These are phyloP conservation scores for Ctenopoma multispine DNA, from an alignment of 2,797 vertebrate species.

Conservation along the genomic window DNA sequence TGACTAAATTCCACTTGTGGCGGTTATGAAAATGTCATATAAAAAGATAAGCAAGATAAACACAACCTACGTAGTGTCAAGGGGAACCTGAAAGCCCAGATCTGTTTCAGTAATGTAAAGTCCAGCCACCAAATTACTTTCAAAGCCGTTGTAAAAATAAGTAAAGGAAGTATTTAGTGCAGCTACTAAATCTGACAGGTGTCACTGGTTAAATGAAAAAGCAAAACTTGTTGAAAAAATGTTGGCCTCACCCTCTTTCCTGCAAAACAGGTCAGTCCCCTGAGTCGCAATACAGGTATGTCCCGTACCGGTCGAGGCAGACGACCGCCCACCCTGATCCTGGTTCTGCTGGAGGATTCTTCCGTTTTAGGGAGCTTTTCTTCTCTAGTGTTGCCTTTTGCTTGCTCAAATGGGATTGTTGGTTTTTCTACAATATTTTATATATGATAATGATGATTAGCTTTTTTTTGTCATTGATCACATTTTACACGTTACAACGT, in stretches of 20 bases:
- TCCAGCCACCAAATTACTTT: not conserved
- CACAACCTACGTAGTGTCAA: constrained; percentile 21
- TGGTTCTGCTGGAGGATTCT: too few relatives aligned
- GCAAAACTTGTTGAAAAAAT: not conserved
- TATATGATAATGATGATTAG: too few relatives aligned
- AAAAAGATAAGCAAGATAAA: constrained; percentile 31
- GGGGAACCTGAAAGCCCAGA: constrained; percentile 17
- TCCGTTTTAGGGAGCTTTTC: too few relatives aligned
- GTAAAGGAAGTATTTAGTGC: constrained; percentile 3
- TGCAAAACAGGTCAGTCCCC: not conserved
- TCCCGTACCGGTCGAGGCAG: too few relatives aligned
- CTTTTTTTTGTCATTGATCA: too few relatives aligned
- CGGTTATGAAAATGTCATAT: constrained; percentile 25
- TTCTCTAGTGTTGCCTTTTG: too few relatives aligned
- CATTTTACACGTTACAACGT: too few relatives aligned
- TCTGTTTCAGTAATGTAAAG: constrained; percentile 4
- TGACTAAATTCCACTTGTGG: constrained; percentile 44
- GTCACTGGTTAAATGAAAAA: constrained; percentile 12
- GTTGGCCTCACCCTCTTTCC: not conserved
- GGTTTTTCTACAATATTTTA: too few relatives aligned
- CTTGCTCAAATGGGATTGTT: too few relatives aligned
- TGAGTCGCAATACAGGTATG: not conserved
- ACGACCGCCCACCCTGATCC: too few relatives aligned
- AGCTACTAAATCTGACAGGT: not conserved
- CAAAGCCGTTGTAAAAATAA: not conserved